Base-by-base conservation (phyloP, 2,113 vertebrate genomes). In the Sialia sialis region DNA sequence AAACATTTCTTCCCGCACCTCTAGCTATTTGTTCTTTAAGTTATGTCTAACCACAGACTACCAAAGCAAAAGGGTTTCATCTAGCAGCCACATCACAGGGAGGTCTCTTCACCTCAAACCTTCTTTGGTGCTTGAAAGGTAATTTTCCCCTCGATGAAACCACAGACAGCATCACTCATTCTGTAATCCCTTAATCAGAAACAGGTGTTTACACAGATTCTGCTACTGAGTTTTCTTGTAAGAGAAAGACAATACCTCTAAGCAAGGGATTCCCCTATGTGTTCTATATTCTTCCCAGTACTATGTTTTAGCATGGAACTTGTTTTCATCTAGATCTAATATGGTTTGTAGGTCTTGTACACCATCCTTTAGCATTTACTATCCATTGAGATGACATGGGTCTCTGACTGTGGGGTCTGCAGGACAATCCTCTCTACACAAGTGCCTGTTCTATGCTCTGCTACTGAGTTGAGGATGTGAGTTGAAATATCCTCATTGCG, bases 31-130 rank as follows among this genome's bases (percentile, higher is more conserved):
- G 41, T 59, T 91, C 93, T 93, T 78, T 63, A 75, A 91, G 46
- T 21, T 76, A 23, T 66, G 91, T 90, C 78, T 94, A 95, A 96
- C 95, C 96, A 88, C 96, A 95, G 67, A 43, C 51, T 95, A 90
- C 55, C 59, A 88, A 69, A 93, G 82, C 32, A 93, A 93, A 88
- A 90, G 38, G 23, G 27, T 95, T 95, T 94, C 72, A 70, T 59
- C 70, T 90, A 5, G 2, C 72, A 96, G 87, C 96, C 97, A 97
- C 96, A 97, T 96, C 96, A 97, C 60, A 97, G 63, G 87, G 94
- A 94, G 54, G 64, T 97, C 66, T 67, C 36, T 1, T 92, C 75
- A 95, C 94, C 96, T 94, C 94, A 97, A 87, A 96, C 91, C 94
- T 84, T 93, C 13, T 59, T 79, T 49, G 38, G 54, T 89, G 62